Base-by-base conservation (phyloP, 1,140 invertebrate genomes). In the Cydia pomonella region DNA sequence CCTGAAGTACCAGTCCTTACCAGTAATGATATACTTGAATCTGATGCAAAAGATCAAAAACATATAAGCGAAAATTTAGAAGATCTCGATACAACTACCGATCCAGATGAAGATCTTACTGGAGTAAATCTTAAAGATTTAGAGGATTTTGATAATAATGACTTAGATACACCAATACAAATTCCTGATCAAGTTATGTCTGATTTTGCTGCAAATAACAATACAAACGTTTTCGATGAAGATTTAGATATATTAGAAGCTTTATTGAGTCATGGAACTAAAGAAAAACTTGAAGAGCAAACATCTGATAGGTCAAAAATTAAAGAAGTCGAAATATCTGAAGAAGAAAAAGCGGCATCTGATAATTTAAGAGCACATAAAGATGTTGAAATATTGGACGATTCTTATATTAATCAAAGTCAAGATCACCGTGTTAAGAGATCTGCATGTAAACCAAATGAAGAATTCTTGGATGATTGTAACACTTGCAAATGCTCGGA, bases 401-500 rank as follows among this genome's bases (percentile, higher is more conserved):
- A 27, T 27, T 5, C 63, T 18, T n/a, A 69, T 53, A 27, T 18
- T 16, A 63, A 71, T 29, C 23, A 53, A 9, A 5, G 6, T 13
- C 0, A 53, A 71, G 50, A 9, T 21, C 76, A 80, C 66, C 73
- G 72, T 21, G 4, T 63, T 13, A 23, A 75, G 25, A 77, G 76
- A 69, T 72, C 76, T 0, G 74, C 84, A 1, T 93, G 92, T 73
- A 87, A 87, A 76, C 86, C 91, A 0, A 80, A 84, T 27, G 72
- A 83, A 6, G 74, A 79, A 5, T 90, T 91, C 44, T 83, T 87
- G 75, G 41, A 81, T 0, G 88, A 93, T 10, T 93, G 92, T 27
- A 93, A 93, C 75, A 78, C 78, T 27, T 93, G 92, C 59, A 84
- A 82, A 71, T 93, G 92, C 76, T 82, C 83, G 0, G 33, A 77